These are phyloP conservation scores for Dinomys branickii DNA, from an alignment of 2,113 vertebrate species.

Conservation along the genomic window DNA sequence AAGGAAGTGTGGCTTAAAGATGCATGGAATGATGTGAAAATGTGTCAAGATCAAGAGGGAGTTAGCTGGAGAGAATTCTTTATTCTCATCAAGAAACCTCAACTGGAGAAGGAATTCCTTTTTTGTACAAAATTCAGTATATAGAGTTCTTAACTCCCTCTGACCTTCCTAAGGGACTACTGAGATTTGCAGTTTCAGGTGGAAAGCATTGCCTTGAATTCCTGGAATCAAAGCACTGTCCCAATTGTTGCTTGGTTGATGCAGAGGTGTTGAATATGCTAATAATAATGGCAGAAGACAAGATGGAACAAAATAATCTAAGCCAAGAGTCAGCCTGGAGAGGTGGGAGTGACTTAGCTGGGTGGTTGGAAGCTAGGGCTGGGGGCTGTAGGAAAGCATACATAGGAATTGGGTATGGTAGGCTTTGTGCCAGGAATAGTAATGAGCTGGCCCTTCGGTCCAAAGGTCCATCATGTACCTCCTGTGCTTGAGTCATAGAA, in stretches of 20 bases:
- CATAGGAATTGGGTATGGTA: not conserved
- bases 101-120: not conserved
- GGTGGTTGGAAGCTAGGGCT: not conserved
- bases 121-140: slow-evolving; percentile 1
- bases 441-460: slow-evolving; percentile 43
- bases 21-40: slow-evolving; percentile 23
- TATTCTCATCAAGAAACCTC: slow-evolving; percentile 17
- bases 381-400: not conserved
- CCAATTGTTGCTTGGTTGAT: not conserved
- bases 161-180: not conserved
- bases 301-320: slow-evolving; percentile 21
- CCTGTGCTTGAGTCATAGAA: slow-evolving; percentile 53
- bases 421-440: slow-evolving; percentile 5
- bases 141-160: not conserved
- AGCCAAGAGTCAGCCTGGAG: slow-evolving; percentile 12
- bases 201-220: slow-evolving; percentile 27
- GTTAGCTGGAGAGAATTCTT: slow-evolving; percentile 14
- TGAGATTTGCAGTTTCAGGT: slow-evolving; percentile 23
- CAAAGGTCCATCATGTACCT: slow-evolving; percentile 39
- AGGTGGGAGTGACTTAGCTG: not conserved
- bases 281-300: slow-evolving; percentile 17
- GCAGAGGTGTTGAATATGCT: slow-evolving; percentile 32
- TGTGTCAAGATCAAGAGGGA: not conserved
- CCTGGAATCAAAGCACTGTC: slow-evolving; percentile 9
- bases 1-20: not conserved